phyloP scores from a whole-genome alignment of 2,113 vertebrate species.

The Puma concolor region DNA sequence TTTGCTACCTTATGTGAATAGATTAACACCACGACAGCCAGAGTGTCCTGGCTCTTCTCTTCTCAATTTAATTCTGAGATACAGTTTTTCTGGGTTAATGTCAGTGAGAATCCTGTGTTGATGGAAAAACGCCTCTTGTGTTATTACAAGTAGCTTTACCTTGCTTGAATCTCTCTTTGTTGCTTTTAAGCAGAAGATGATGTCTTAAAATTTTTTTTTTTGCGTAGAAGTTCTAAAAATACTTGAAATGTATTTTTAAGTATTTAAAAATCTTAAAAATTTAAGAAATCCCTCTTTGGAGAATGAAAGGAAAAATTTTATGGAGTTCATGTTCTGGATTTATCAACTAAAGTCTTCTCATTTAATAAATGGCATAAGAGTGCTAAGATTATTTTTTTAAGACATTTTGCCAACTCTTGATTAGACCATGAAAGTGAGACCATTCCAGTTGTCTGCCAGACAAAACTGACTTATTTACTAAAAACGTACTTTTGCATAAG shows the following conservation, averaged over 20 bases:
- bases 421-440: conserved; percentile 24
- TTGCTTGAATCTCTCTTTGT: background rate
- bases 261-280: no score
- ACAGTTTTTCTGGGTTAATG: background rate
- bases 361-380: background rate
- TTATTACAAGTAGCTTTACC: background rate
- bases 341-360: background rate
- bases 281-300: background rate
- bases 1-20: background rate
- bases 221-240: background rate
- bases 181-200: background rate
- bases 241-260: background rate
- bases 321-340: background rate
- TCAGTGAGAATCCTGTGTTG: background rate
- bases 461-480: background rate
- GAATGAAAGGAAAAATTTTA: background rate
- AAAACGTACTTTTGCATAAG: conserved; percentile 29
- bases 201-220: background rate
- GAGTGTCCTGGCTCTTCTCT: background rate
- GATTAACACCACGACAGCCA: background rate
- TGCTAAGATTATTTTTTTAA: conserved; percentile 29
- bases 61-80: background rate
- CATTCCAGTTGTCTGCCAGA: conserved; percentile 25
- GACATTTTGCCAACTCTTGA: conserved; percentile 3
- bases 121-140: background rate